phyloP scores from a whole-genome alignment of 2,797 vertebrate species.

The Luscinia megarhynchos region DNA sequence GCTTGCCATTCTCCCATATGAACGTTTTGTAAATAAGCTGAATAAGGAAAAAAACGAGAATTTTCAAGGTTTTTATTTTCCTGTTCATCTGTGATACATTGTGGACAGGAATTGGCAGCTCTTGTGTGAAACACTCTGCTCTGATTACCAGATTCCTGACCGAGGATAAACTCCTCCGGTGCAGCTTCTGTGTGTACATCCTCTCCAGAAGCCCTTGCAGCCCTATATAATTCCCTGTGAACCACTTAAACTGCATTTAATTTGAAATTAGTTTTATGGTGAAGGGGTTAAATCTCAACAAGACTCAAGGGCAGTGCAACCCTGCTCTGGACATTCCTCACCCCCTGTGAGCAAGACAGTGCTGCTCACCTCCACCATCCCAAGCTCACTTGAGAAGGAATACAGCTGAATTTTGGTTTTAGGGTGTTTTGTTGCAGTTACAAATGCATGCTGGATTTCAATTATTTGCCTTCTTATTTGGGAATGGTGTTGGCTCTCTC shows the following conservation, averaged over 20 bases:
- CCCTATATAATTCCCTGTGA: neutral
- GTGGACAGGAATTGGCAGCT: neutral
- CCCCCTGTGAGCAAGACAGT: accelerated
- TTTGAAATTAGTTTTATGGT: neutral
- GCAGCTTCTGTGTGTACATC: neutral
- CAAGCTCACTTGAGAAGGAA: neutral
- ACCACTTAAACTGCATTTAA: neutral
- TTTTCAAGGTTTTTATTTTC: constrained; percentile 14
- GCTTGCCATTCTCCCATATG: constrained; percentile 30
- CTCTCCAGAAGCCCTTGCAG: neutral
- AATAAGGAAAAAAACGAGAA: neutral
- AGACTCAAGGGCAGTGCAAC: neutral
- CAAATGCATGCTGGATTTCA: neutral
- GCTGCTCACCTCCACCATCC: neutral
- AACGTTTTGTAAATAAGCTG: constrained; percentile 17
- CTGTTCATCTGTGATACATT: neutral
- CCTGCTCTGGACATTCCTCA: neutral
- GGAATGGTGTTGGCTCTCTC: neutral
- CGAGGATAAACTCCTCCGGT: neutral
- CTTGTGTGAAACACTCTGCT: neutral
- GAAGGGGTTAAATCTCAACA: neutral
- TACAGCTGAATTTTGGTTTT: neutral
- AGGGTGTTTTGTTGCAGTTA: neutral
- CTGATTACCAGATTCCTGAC: neutral
- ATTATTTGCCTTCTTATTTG: neutral